Evolutionary conservation across 2,113 vertebrate species (phyloP).

Genomic region (Malurus cyaneus): DNA sequence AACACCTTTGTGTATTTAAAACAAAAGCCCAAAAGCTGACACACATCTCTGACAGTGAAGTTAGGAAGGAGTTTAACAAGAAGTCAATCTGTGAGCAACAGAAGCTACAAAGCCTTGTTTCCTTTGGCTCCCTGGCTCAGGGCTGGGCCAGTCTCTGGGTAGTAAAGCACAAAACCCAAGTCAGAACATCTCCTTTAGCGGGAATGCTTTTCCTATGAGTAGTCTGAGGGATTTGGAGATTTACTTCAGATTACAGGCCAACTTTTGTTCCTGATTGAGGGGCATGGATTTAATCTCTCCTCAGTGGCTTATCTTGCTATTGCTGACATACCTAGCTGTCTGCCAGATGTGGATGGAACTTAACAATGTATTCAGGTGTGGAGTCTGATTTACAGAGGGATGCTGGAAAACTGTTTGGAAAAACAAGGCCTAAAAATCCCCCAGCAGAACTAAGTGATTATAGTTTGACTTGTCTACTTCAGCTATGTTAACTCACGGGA

Average conservation of each 20-base stretch:
- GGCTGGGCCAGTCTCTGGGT: not conserved
- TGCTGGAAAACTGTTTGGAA: not conserved
- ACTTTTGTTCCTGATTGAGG: not conserved
- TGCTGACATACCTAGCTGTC: not conserved
- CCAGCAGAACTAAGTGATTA: not conserved
- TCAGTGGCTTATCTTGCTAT: not conserved
- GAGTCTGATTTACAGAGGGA: not conserved
- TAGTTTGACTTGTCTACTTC: not conserved
- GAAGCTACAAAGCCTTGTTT: conserved; percentile 26
- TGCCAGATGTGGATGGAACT: not conserved
- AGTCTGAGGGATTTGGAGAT: not conserved
- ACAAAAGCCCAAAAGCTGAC: not conserved
- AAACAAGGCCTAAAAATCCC: not conserved
- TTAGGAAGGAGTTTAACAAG: not conserved
- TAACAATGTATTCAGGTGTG: not conserved
- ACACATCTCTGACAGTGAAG: accelerated
- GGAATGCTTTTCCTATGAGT: not conserved
- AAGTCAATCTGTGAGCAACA: not conserved
- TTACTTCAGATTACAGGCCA: not conserved
- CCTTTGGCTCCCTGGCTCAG: conserved; percentile 25
- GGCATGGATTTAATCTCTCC: not conserved
- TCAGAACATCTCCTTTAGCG: not conserved
- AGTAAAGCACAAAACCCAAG: not conserved
- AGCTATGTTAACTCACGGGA: not conserved
- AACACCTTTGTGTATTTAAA: not conserved